Evolutionary conservation across 2,113 vertebrate genomes (phyloP).

Genomic region (Lanius ludovicianus): DNA sequence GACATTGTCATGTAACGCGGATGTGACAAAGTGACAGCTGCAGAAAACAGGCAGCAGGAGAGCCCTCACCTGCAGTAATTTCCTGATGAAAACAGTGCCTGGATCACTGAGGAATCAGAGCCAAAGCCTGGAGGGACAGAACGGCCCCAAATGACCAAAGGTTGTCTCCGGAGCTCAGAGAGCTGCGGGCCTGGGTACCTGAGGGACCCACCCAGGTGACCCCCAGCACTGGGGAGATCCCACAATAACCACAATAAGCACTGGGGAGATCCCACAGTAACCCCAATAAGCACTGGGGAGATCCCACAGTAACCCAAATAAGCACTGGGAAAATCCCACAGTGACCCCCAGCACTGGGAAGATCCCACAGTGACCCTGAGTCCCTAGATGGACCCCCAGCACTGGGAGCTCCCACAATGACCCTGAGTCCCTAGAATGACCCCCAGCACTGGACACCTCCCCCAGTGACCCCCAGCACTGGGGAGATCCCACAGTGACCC

Average conservation of each 20-base stretch:
- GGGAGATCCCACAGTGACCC: neutral
- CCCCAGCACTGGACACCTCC: neutral
- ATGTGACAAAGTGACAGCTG: neutral
- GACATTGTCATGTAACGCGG: accelerated
- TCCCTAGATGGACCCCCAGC: too few relatives aligned
- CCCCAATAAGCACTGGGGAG: neutral
- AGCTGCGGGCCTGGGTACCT: accelerated
- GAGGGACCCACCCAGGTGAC: neutral
- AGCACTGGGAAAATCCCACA: too few relatives aligned
- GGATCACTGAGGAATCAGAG: neutral
- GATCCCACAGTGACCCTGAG: neutral
- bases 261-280: too few relatives aligned
- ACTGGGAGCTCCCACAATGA: neutral
- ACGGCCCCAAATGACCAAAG: neutral
- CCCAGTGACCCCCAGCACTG: neutral
- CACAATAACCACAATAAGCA: too few relatives aligned
- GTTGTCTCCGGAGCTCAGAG: neutral
- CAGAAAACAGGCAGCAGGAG: neutral
- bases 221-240: too few relatives aligned
- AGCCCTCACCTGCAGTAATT: neutral
- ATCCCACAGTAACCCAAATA: neutral
- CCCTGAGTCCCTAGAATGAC: too few relatives aligned
- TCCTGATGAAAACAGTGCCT: neutral
- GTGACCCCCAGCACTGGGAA: neutral
- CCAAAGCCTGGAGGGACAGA: neutral